Evolutionary conservation across 1,140 invertebrate species (phyloP), one percentile per base, ranked within the genome.

Genomic region (Phymastichus coffea): DNA sequence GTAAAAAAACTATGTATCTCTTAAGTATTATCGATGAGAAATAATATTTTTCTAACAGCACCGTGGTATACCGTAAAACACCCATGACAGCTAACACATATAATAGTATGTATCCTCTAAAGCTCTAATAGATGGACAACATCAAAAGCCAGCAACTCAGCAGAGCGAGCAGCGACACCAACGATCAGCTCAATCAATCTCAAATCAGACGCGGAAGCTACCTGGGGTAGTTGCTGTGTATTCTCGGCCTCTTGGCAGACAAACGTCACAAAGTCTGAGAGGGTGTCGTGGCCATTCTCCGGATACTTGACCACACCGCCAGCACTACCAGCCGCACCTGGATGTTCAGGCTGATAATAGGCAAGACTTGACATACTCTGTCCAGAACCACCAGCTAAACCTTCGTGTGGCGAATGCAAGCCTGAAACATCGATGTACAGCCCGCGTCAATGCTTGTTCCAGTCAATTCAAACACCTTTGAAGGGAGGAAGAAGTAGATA

Each of bases 261-360:
- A 70, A 97, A 93, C 28, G 94, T 97, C 28, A 97, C 95, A 80
- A 97, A 97, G 78, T 98, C 95, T 0, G 93, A 92, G 54, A 98
- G 86, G 0, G 92, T 94, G 77, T 97, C 94, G 75, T 94, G 90
- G 28, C 88, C 88, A 70, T 91, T 90, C 69, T 91, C 89, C 25
- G 90, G 88, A 67, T 92, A 92, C 75, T 91, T 91, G 44, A 86
- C 86, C 57, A 87, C 84, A 61, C 83, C 85, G n/a, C n/a, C n/a
- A n/a, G n/a, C n/a, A 57, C 82, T 75, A 57, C 83, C 85, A 54
- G 82, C 75, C 25, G 83, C 79, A 54, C 74, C 76, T 55, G 83
- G 77, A 66, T 86, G 82, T 57, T 84, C 83, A 53, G 85, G 83
- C 63, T 84, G 84, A 66, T 86, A 85, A 61, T 87, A 85, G 54